A percentile compares a stretch with the other conserved stretches of the same genome.
phyloP scores from a whole-genome alignment of 2,797 vertebrate species.

The Enteromius fasciolatus region DNA sequence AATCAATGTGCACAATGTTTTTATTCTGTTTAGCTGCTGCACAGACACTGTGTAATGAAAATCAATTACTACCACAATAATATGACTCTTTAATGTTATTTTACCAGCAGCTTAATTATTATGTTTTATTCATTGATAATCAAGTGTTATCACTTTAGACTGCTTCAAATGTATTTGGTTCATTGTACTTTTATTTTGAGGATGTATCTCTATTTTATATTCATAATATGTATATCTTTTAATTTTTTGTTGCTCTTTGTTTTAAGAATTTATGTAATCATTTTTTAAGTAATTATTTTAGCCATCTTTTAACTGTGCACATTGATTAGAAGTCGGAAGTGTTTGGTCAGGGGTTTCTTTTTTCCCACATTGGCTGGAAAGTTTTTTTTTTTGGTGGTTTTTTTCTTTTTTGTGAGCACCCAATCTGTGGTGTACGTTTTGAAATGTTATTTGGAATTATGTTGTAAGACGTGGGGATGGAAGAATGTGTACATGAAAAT shows the following conservation, averaged over 20 bases:
- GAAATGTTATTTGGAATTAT: slow-evolving; percentile 17
- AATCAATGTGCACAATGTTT: slow-evolving; percentile 42
- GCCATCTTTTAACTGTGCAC: slow-evolving; percentile 39
- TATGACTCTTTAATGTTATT: neutral
- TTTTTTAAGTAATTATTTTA: neutral
- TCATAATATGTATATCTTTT: slow-evolving; percentile 72
- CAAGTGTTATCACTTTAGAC: slow-evolving; percentile 55
- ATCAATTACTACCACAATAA: slow-evolving; percentile 5
- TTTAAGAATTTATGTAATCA: slow-evolving; percentile 30
- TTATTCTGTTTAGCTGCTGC: slow-evolving; percentile 30
- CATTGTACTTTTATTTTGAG: slow-evolving; percentile 68
- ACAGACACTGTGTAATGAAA: slow-evolving; percentile 30
- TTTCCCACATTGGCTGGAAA: neutral
- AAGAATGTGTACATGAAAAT: slow-evolving; percentile 22
- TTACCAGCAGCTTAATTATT: slow-evolving; percentile 10
- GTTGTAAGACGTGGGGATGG: slow-evolving; percentile 33
- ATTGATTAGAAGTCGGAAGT: slow-evolving; percentile 41
- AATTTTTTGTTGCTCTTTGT: slow-evolving; percentile 50
- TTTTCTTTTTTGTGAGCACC: neutral
- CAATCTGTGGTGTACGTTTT: slow-evolving; percentile 5
- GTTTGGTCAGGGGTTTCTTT: slow-evolving; percentile 44
- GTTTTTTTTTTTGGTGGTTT: neutral
- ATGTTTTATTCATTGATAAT: slow-evolving; percentile 37
- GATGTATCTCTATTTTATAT: slow-evolving; percentile 73
- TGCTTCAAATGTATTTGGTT: slow-evolving; percentile 59